phyloP scores from a whole-genome alignment of 2,113 vertebrate genomes.

The Tauraco erythrolophus region DNA sequence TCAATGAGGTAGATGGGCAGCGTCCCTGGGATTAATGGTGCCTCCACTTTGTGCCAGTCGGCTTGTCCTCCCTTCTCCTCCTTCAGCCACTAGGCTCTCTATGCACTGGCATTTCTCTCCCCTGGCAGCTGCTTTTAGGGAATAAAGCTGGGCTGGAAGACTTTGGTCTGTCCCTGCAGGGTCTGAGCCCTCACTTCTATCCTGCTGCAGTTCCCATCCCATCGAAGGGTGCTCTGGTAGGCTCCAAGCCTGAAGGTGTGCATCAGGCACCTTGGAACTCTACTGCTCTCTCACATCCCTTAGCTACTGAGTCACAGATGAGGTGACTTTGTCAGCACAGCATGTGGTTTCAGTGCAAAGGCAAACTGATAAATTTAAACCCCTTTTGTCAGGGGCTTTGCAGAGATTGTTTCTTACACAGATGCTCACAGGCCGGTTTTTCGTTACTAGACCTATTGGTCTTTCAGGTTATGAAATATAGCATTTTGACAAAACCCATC shows the following conservation, averaged over 20 bases:
- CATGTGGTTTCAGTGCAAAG: not conserved
- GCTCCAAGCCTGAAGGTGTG: not conserved
- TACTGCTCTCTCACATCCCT: not conserved
- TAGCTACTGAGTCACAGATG: not conserved
- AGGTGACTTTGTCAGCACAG: not conserved
- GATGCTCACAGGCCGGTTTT: not conserved
- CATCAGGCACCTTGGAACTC: not conserved
- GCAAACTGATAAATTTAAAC: not conserved
- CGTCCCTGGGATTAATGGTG: not conserved
- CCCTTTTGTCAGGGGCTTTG: not conserved
- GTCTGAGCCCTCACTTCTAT: not conserved
- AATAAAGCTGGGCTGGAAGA: not conserved
- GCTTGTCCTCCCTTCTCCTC: not conserved
- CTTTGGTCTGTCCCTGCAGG: not conserved
- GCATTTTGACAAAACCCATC: not conserved
- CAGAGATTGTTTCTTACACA: not conserved
- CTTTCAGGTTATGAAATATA: not conserved
- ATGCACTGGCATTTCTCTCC: not conserved
- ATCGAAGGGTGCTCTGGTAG: not conserved
- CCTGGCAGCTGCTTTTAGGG: not conserved
- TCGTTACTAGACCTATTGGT: not conserved
- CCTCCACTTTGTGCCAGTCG: not conserved
- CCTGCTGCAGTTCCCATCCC: not conserved
- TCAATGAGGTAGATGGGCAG: not conserved
- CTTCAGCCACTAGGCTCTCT: not conserved